A percentile compares a stretch with the other conserved stretches of the same genome.
Evolutionary conservation across 2,113 vertebrate species (phyloP).

Genomic region (Ictidomys tridecemlineatus): DNA sequence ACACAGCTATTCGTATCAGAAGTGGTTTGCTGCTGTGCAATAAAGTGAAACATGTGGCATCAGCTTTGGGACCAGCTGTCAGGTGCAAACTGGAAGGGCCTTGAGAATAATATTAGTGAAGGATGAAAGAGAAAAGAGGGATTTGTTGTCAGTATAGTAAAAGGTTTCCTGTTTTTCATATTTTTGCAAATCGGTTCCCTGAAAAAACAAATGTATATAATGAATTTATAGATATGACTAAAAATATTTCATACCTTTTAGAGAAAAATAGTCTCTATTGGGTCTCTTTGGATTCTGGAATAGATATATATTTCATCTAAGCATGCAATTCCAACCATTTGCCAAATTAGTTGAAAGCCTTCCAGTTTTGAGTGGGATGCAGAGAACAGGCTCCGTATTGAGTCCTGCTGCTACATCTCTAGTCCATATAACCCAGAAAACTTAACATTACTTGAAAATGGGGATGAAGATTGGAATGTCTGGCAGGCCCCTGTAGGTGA

Average conservation of each 20-base stretch:
- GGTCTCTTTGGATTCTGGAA: not conserved
- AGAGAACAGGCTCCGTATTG: not conserved
- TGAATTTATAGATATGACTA: not conserved
- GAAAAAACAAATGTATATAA: not conserved
- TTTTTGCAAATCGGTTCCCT: not conserved
- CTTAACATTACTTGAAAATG: not conserved
- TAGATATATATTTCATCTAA: not conserved
- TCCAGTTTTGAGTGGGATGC: not conserved
- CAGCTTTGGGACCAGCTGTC: not conserved
- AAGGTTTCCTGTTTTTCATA: not conserved
- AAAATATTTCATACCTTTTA: not conserved
- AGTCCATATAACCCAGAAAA: not conserved
- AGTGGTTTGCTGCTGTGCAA: not conserved
- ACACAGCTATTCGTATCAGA: not conserved
- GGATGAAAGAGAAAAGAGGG: not conserved
- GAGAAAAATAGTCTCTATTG: not conserved
- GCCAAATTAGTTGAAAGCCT: not conserved
- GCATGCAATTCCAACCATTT: not conserved
- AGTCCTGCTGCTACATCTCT: not conserved
- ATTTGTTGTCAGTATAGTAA: not conserved
- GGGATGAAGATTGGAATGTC: not conserved
- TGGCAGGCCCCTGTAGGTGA: not conserved
- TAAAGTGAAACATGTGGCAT: not conserved
- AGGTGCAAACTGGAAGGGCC: not conserved
- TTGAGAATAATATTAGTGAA: not conserved